These are phyloP conservation scores for Crypturellus tataupa DNA, from an alignment of 2,797 vertebrate species.

Conservation along the genomic window DNA sequence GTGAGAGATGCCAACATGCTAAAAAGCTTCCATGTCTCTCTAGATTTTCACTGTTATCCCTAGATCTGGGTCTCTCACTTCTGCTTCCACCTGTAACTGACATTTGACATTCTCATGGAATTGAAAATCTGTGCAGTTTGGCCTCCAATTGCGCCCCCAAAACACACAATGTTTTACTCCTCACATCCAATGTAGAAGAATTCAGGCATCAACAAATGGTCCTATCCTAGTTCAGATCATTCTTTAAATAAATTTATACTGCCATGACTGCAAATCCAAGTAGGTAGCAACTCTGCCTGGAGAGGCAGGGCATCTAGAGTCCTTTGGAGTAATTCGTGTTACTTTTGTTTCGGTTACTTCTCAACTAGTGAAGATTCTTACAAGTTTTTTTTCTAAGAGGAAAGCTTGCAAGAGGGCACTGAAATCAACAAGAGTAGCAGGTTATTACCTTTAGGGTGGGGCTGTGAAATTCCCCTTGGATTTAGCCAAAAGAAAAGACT, in stretches of 20 bases:
- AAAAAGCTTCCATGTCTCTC: not conserved
- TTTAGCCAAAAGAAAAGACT: not conserved
- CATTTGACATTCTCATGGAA: not conserved
- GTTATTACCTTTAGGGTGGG: not conserved
- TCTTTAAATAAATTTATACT: not conserved
- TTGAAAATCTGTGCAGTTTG: not conserved
- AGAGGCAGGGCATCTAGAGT: not conserved
- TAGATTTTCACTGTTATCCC: not conserved
- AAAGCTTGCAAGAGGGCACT: not conserved
- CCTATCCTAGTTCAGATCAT: not conserved
- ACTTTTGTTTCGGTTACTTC: not conserved
- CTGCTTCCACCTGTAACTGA: not conserved
- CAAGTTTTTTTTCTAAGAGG: not conserved
- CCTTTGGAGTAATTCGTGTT: fast-evolving
- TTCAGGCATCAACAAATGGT: not conserved
- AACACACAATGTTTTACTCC: not conserved
- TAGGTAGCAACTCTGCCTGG: not conserved
- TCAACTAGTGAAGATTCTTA: not conserved
- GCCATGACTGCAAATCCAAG: not conserved
- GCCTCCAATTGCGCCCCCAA: not conserved
- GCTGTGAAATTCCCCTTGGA: not conserved
- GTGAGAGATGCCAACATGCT: not conserved
- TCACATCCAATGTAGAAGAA: not conserved
- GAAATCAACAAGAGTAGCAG: not conserved
- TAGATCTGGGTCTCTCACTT: not conserved